Percentiles rank a stretch among this genome's conserved stretches.
These are phyloP conservation scores for Ctenicera cuprea DNA, from an alignment of 2,888 invertebrate genomes.

Conservation along the genomic window DNA sequence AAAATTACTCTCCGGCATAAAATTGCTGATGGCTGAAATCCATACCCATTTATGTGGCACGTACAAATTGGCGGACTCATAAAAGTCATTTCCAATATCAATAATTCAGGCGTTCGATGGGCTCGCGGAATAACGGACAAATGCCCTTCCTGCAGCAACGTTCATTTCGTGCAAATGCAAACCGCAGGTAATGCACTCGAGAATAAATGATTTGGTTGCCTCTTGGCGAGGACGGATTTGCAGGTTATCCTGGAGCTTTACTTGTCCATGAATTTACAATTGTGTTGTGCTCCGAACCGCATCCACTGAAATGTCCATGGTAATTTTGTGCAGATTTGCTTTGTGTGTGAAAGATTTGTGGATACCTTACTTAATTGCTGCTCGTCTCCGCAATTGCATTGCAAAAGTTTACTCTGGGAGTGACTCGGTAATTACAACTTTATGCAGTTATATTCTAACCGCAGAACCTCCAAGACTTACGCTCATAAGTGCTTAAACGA, in stretches of 20 bases:
- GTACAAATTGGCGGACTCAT: conserved; percentile 46
- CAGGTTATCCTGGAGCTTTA: conserved; percentile 19
- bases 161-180: conserved; percentile 41
- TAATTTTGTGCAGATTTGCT: conserved; percentile 15
- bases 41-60: conserved; percentile 43
- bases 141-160: conserved; percentile 38
- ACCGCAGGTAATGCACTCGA: conserved; percentile 46
- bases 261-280: conserved; percentile 28
- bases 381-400: conserved; percentile 11
- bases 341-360: conserved; percentile 35
- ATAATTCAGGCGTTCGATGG: conserved; percentile 48
- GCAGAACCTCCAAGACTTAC: not conserved
- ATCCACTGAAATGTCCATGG: not conserved
- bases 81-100: conserved; percentile 53
- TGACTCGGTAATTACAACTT: conserved; percentile 20
- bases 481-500: not conserved
- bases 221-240: conserved; percentile 25
- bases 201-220: conserved; percentile 35
- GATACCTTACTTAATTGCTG: conserved; percentile 15
- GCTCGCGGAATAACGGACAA: conserved; percentile 26
- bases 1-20: conserved; percentile 21
- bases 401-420: not conserved
- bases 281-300: not conserved
- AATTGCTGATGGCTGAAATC: conserved; percentile 38
- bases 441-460: not conserved